Evolutionary conservation across 2,888 invertebrate genomes (phyloP), one percentile per base, ranked within the genome.

Genomic region (Muschampia plurimacula): DNA sequence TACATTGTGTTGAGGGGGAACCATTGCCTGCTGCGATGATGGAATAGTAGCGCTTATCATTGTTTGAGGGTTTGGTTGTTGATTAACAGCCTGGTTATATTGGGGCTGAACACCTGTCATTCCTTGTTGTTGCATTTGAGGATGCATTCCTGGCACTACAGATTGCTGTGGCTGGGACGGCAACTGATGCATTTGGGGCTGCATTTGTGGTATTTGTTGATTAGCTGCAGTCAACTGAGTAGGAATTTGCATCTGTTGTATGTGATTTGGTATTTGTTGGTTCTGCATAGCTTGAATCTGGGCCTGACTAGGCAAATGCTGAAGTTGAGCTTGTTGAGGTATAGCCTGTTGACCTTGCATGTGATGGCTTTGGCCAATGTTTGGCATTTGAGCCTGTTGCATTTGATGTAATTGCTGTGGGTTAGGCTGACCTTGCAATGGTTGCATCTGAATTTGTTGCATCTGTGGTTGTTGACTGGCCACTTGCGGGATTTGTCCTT

Each of bases 261-360:
- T 95, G 77, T 95, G 95, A 80, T 95, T 93, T 80, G 91, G 93
- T 75, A 95, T 91, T 81, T 95, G 95, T 80, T 95, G 95, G 75
- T 90, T 93, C 78, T 95, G 95, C 76, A 95, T 82, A 44, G 94
- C 93, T 79, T 94, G 95, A 70, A 95, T 94, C 79, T 95, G 94
- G 49, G 93, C 93, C 79, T 94, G 94, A 80, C 92, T 95, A 70
- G 92, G 90, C 82, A 93, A 86, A 80, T 94, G 94, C 77, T 95
- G 95, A 64, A 95, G 86, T 80, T 93, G 95, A n/a, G 93, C 86
- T 75, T 94, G 95, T 76, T 94, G 95, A 10, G 90, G 84, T 86
- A 95, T 91, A 0, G 88, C 73, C 75, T 93, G 94, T 77, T 95
- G 95, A 36, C 89, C 87, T 78, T 93, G 94, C 80, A 95, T 79